Percentiles rank a stretch among this genome's conserved stretches.
Evolutionary conservation across 37 sponge, comb jelly and placozoan genomes (phyloP).

Genomic region (Eunapius fragilis): DNA sequence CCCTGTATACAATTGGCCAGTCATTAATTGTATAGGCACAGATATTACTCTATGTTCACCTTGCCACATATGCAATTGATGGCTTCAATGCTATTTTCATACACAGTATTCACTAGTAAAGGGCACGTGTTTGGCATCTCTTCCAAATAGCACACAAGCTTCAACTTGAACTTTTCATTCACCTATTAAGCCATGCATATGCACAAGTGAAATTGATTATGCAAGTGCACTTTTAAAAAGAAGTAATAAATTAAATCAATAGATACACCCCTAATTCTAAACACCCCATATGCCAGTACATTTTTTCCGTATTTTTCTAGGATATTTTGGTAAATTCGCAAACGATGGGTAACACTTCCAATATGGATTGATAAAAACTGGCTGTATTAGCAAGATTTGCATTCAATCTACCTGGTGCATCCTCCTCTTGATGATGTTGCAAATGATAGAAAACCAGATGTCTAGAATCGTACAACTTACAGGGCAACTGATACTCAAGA

Average conservation of each 20-base stretch:
- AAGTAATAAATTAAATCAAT: too few species aligned
- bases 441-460: background rate
- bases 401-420: background rate
- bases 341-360: too few species aligned
- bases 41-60: background rate
- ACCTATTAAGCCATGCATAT: too few species aligned
- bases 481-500: background rate
- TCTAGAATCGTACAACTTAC: too few species aligned
- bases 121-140: background rate
- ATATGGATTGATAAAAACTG: too few species aligned
- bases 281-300: too few species aligned
- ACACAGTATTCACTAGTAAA: background rate
- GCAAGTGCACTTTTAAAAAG: too few species aligned
- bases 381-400: too few species aligned
- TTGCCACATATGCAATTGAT: slow-evolving; percentile 8
- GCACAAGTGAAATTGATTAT: too few species aligned
- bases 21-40: background rate
- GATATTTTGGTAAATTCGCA: too few species aligned
- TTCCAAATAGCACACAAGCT: slow-evolving; percentile 9
- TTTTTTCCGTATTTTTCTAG: too few species aligned
- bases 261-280: too few species aligned
- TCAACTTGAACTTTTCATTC: background rate
- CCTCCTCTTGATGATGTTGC: background rate
- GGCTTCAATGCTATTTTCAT: background rate
- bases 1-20: background rate